Conservation (phyloP, 2,797 vertebrate species). For the Pempheris klunzingeri region DNA sequence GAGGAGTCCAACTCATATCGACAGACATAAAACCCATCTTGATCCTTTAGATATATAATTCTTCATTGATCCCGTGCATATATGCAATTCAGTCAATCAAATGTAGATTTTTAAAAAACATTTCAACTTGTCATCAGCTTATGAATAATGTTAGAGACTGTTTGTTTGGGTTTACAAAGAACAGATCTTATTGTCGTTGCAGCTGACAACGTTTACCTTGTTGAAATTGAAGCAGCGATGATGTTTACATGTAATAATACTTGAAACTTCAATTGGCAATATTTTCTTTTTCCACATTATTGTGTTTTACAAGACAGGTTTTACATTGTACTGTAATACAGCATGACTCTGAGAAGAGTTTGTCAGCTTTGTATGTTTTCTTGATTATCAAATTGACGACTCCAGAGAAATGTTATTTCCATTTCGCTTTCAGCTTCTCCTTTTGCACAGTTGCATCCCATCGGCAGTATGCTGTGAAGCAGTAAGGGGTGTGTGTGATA, state of each 20-base stretch:
- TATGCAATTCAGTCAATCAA: not conserved
- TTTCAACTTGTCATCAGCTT: not conserved
- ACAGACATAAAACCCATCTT: slow-evolving; percentile 33
- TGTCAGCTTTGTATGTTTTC: slow-evolving; percentile 15
- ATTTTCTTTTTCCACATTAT: not conserved
- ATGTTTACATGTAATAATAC: not conserved
- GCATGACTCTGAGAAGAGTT: slow-evolving; percentile 9
- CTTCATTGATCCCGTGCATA: slow-evolving; percentile 1
- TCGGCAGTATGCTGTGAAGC: slow-evolving; percentile 38
- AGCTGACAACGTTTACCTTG: not conserved
- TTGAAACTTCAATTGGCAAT: not conserved
- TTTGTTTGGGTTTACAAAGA: not conserved
- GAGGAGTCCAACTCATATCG: slow-evolving; percentile 20
- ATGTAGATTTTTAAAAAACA: not conserved
- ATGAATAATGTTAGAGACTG: not conserved
- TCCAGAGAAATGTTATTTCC: slow-evolving; percentile 24
- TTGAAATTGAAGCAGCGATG: not conserved
- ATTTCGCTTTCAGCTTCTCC: slow-evolving; percentile 42
- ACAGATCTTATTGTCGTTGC: not conserved
- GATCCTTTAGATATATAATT: slow-evolving; percentile 33
- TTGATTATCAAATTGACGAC: slow-evolving; percentile 47
- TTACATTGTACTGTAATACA: not conserved
- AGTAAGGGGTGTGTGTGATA: slow-evolving; percentile 38
- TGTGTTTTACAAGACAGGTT: not conserved
- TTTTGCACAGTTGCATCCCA: slow-evolving; percentile 31